Base-by-base conservation (phyloP, 2,113 vertebrate species). In the Entomyzon cyanotis region DNA sequence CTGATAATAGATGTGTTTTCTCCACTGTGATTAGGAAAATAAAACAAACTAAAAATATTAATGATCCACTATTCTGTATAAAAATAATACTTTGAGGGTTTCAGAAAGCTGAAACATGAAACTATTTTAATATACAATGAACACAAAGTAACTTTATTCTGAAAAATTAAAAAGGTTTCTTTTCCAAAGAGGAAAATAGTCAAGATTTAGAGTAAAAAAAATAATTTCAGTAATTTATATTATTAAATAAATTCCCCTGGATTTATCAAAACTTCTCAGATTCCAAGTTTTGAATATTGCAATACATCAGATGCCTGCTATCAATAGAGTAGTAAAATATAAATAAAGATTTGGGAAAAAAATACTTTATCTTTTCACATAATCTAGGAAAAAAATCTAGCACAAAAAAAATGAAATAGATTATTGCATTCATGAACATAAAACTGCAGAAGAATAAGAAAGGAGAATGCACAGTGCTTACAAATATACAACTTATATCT, bases 191-290 rank as follows among this genome's bases (percentile, higher is more conserved):
- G 5, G 1, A 64, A 92, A 80, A 60, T 0, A 1, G 15, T 42
- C 1, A 73, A 25, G 20, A 53, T 41, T 15, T 35, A 33, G 6
- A 65, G 4, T 8, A 74, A 89, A 89, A 89, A 90, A 25, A 11
- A 13, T 31, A 0, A 35, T 69, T 75, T 69, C 9, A 60, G 7
- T n/a, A 15, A 39, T 71, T 90, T n/a, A 8, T 23, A 50, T 71
- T 90, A 84, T 84, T 67, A 5, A 55, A 15, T 30, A 55, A 67
- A 49, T 2, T 0, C 0, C 3, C 8, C 2, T 33, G 4, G 3
- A 49, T 28, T 62, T 82, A 53, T 67, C 7, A 63, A 42, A 90
- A 44, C 3, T 4, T 64, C 4, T 41, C 22, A 56, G 17, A 37
- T 41, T 78, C 18, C 35, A 53, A 41, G 12, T 30, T 27, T 49